Evolutionary conservation across 2,113 vertebrate genomes (phyloP), one percentile per base, ranked within the genome.

Genomic region (Marcusenius ussheri): DNA sequence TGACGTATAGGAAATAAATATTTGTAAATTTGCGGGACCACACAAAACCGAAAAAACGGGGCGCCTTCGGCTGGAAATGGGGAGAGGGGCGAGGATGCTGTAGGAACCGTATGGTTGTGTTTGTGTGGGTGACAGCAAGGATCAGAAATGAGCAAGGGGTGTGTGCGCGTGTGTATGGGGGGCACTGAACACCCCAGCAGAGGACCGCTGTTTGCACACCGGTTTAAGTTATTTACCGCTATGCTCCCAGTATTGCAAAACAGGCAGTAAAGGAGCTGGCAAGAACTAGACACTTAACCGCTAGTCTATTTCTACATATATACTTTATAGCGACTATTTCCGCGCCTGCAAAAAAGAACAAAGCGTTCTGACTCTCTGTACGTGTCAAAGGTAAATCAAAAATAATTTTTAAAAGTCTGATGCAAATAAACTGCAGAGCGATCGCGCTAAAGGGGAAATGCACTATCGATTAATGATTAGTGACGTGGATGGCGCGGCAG

Each of bases 1-100:
- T 96, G 93, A 96, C 96, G 94, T 96, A 96, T 92, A 96, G 94
- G 95, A 96, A 96, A 94, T 96, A 96, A 96, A 96, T 96, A 96
- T 96, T 96, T 96, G 96, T 96, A 95, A 96, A 95, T 94, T 95
- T 94, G 92, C 94, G 95, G 94, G 95, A 96, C 95, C 95, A 95
- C 94, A 95, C 91, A 94, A 95, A 94, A 93, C 92, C 91, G 91
- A 96, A 95, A 96, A 96, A 96, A 85, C 93, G 94, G 94, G 95
- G 93, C 91, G 95, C 92, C 91, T 94, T 94, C 88, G 94, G 93
- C 92, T 93, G 92, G 93, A 95, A 95, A 94, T 97, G 97, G 96
- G 96, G 97, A 97, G 97, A 96, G 94, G 94, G 93, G 91, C 93
- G 95, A 95, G 95, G 95, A 93, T 95, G 95, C 94, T 93, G 93